Percentiles rank a stretch among this genome's conserved stretches.
phyloP scores from a whole-genome alignment of 2,888 invertebrate species.

The Aporophyla lueneburgensis region DNA sequence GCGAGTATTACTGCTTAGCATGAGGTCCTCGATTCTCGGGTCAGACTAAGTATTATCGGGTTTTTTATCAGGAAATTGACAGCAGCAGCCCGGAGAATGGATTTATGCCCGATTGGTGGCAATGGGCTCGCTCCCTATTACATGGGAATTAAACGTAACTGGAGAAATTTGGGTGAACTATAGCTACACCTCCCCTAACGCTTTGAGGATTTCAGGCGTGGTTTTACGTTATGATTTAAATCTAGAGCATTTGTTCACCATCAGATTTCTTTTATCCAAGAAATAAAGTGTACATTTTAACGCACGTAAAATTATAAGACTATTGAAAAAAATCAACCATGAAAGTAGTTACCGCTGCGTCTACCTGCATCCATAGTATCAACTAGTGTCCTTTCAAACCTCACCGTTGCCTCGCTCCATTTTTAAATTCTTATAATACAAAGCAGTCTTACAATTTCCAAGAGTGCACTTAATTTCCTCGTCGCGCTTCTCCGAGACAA shows the following conservation, averaged over 20 bases:
- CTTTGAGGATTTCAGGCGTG: background rate
- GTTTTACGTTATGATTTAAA: background rate
- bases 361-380: background rate
- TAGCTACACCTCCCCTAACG: background rate
- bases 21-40: background rate
- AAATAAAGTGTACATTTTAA: background rate
- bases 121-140: background rate
- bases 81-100: background rate
- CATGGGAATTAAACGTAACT: background rate
- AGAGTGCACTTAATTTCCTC: conserved; percentile 24
- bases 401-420: background rate
- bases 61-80: background rate
- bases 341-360: background rate
- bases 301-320: background rate
- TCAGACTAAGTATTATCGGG: background rate
- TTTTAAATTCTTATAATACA: conserved; percentile 2
- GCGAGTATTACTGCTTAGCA: background rate
- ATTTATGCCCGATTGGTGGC: background rate
- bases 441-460: conserved; percentile 7
- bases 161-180: background rate
- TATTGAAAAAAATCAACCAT: background rate
- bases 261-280: background rate
- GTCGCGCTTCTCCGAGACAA: background rate
- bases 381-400: background rate
- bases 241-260: background rate